Evolutionary conservation across 2,888 invertebrate species (phyloP).

Genomic region (Koerneria pararmatus): DNA sequence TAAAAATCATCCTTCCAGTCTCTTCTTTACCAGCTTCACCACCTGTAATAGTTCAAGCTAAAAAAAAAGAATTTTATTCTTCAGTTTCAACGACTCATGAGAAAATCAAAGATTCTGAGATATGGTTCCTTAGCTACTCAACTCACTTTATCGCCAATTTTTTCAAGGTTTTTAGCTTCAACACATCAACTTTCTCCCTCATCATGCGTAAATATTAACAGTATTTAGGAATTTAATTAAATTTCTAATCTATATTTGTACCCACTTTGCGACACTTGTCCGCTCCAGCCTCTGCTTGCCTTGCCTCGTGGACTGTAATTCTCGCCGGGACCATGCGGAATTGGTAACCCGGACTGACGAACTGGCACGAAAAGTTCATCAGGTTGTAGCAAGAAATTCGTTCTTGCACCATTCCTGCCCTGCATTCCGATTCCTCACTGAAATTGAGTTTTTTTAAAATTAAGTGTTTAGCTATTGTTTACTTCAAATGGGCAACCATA

Average conservation of each 20-base stretch:
- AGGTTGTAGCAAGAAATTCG: slow-evolving; percentile 55
- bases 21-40: slow-evolving; percentile 41
- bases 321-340: slow-evolving; percentile 47
- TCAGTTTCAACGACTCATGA: not conserved
- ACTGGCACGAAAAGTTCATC: slow-evolving; percentile 53
- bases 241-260: slow-evolving; percentile 25
- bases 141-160: too few relatives aligned
- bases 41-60: too few relatives aligned
- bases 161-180: too few relatives aligned
- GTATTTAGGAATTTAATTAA: slow-evolving; percentile 12
- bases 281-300: slow-evolving; percentile 53
- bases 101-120: not conserved
- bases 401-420: slow-evolving; percentile 55
- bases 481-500: slow-evolving; percentile 2
- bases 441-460: slow-evolving; percentile 26
- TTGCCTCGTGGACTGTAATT: slow-evolving; percentile 51
- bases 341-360: slow-evolving; percentile 43
- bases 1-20: slow-evolving; percentile 26
- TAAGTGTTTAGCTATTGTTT: not conserved
- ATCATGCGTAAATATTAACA: slow-evolving; percentile 5
- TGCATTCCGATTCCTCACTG: slow-evolving; percentile 56
- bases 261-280: slow-evolving; percentile 54
- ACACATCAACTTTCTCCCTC: too few relatives aligned
- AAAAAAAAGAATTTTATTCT: not conserved
- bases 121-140: not conserved